Base-by-base conservation (phyloP, 2,888 invertebrate species). In the Hyppa rectilinea region DNA sequence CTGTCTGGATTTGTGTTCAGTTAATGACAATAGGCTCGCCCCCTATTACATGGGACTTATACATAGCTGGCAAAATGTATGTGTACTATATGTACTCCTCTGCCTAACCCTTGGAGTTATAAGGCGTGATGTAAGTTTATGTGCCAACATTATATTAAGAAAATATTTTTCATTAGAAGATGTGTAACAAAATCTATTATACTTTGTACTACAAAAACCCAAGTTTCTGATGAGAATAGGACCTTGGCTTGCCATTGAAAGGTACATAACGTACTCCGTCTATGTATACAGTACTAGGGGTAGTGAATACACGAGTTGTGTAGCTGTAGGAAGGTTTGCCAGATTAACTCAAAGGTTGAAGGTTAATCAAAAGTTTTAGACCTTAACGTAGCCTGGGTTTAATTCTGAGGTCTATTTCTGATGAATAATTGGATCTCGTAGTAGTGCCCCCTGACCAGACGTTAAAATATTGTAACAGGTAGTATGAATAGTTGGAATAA, bases 331-430 rank as follows among this genome's bases (percentile, higher is more conserved):
- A 50, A 71, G 23, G 43, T 12, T 43, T 49, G 31, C 56, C 29
- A 49, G 80, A 59, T 73, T 79, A 53, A 26, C 75, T 12, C 1
- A 62, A 78, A 73, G 80, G 75, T 74, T 26, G 26, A 49, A 73
- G 59, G 47, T 73, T 50, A 63, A 63, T 59, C 62, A 63, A 59
- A 79, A 80, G 52, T 73, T 79, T 75, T 26, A 49, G 71, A 29
- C 45, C 52, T 45, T 29, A 50, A 31, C 4, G n/a, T 55, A 55
- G 43, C 10, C 55, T 78, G 69, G 26, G 31, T 55, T 52, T 58
- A 45, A 77, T 68, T 29, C 17, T 2, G 43, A 29, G 31, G n/a
- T 71, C 50, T 52, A 52, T 78, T 58, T 70, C 53, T 70, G 52
- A 78, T 4, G 14, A 71, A 40, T 78, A 40, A 71, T 71, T 78